Base-by-base conservation (phyloP, 2,888 invertebrate species). In the Stramonita haemastoma region DNA sequence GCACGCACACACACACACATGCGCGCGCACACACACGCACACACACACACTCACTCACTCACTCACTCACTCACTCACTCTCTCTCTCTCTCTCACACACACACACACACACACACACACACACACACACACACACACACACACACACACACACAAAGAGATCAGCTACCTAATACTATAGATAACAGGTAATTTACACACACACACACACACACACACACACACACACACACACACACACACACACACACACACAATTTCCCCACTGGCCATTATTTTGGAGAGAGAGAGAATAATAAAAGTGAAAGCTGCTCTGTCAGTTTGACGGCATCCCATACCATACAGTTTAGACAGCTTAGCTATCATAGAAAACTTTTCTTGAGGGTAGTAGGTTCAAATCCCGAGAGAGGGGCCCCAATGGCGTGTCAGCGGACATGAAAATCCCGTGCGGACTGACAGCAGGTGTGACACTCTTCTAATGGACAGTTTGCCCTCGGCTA, bases 281-380 rank as follows among this genome's bases (percentile, higher is more conserved):
- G 46, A 46, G 46, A n/a, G n/a, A n/a, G n/a, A n/a, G n/a, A 46
- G 46, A 46, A 46, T 46, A 46, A 46, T 46, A 46, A 46, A 46
- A 46, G 46, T 46, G 46, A 46, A 46, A 46, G 46, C 46, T 46
- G 46, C 46, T 46, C 8, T 60, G 13, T 60, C 60, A 60, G 60
- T 60, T 2, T 60, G 60, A 60, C 60, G 22, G 60, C 60, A 19
- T 60, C 13, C n/a, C 22, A 60, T 60, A 60, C 60, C 17, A 60
- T n/a, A n/a, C 8, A n/a, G 22, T 11, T 73, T 73, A 73, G 73
- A 73, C 73, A 73, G 73, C 73, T 73, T 73, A 73, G 73, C 26
- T n/a, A 73, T n/a, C 73, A 73, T 29, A 73, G n/a, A n/a, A 73
- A 4, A 73, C n/a, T 73, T 73, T 73, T 73, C 73, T 73, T 73